These are phyloP conservation scores for Dreissena rostriformis DNA, from an alignment of 1,140 invertebrate genomes.

Conservation along the genomic window DNA sequence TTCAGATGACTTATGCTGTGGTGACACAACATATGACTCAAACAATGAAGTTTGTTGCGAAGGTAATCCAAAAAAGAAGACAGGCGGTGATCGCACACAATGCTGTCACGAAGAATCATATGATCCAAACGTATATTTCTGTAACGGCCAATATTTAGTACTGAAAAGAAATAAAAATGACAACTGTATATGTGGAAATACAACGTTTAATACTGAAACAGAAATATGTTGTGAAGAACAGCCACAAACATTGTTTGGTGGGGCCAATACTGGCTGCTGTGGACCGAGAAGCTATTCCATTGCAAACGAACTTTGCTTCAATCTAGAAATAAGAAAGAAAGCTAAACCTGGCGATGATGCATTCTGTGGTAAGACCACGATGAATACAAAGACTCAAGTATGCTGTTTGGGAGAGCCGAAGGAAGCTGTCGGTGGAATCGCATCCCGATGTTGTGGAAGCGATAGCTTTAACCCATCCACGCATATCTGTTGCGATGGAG, in stretches of 20 bases:
- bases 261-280: slow-evolving; percentile 43
- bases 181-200: slow-evolving; percentile 41
- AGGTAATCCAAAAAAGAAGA: slow-evolving; percentile 38
- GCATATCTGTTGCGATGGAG: slow-evolving; percentile 34
- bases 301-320: slow-evolving; percentile 34
- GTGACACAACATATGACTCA: slow-evolving; percentile 31
- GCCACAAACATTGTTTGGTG: slow-evolving; percentile 28
- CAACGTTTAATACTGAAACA: slow-evolving; percentile 41
- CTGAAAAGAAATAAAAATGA: slow-evolving; percentile 42
- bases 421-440: not conserved
- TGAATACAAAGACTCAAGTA: slow-evolving; percentile 39
- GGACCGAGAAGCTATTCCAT: slow-evolving; percentile 25
- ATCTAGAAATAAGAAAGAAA: slow-evolving; percentile 39
- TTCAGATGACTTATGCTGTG: slow-evolving; percentile 47
- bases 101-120: slow-evolving; percentile 44
- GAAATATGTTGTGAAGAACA: slow-evolving; percentile 46
- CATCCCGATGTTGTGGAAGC: slow-evolving; percentile 39
- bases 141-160: slow-evolving; percentile 14
- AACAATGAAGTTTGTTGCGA: slow-evolving; percentile 42
- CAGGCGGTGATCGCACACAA: slow-evolving; percentile 28
- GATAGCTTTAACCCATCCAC: slow-evolving; percentile 22
- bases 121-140: slow-evolving; percentile 37
- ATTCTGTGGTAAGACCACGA: slow-evolving; percentile 44
- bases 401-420: slow-evolving; percentile 43
- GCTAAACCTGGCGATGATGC: slow-evolving; percentile 35